Evolutionary conservation across 2,113 vertebrate genomes (phyloP), one percentile per base, ranked within the genome.

Genomic region (Hystrix brachyura): DNA sequence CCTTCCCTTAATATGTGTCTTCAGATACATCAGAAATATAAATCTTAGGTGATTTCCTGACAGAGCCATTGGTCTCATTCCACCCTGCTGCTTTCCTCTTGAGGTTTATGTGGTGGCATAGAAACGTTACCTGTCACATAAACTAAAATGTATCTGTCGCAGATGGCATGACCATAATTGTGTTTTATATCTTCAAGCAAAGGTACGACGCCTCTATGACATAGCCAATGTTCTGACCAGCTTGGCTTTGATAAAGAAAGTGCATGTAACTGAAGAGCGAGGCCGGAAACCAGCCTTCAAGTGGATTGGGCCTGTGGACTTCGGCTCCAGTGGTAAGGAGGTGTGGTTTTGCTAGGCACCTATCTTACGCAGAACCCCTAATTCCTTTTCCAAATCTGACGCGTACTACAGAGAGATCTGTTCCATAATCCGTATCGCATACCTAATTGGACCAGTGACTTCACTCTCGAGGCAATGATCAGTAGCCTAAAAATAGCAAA

Each of bases 191-290:
- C 85, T 93, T 97, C 57, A 98, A 99, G 99, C 99, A 65, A 99
- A 99, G 98, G 99, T 99, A 95, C 99, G 99, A 48, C 99, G 99
- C 55, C 97, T 99, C 14, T 99, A 99, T 74, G 99, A 99, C 97
- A 99, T 99, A 0, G 99, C 99, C 85, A 99, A 99, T 0, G 99
- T 99, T 62, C 98, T 99, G 98, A 99, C 99, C 95, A 99, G 99
- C 98, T 98, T 99, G 93, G 97, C 93, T 82, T 99, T 99, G 92
- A 99, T 99, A 86, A 99, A 99, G 98, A 99, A 99, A 98, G 99
- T 99, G 57, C 99, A 99, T 0, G 99, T 99, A 2, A 99, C 99
- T 0, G 99, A 99, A 97, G 99, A 99, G 76, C 98, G 99, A 78
- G 99, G 99, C 81, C 99, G 99, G 19, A 99, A 99, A 79, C 99